phyloP scores from a whole-genome alignment of 2,888 invertebrate genomes.

The Arctia plantaginis region DNA sequence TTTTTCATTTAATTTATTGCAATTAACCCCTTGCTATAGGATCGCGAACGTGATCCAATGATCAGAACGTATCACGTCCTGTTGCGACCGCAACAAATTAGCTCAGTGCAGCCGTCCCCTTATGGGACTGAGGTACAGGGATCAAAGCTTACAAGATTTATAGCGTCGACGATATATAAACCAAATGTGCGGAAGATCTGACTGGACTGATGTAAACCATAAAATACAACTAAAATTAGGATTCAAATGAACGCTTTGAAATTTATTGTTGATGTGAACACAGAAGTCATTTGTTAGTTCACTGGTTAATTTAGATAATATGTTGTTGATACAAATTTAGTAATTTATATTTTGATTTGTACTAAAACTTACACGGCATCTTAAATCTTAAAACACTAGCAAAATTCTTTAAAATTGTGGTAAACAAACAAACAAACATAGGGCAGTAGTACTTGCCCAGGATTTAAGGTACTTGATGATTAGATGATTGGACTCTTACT shows the following conservation, averaged over 20 bases:
- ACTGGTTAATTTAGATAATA: conserved; percentile 1
- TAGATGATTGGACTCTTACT: too few species aligned
- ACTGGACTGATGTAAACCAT: conserved; percentile 64
- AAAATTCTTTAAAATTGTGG: not conserved
- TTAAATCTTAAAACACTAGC: not conserved
- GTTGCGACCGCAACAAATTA: conserved; percentile 6
- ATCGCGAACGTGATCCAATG: not conserved
- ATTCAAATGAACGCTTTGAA: conserved; percentile 47
- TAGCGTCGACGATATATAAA: conserved; percentile 65
- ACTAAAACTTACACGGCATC: not conserved
- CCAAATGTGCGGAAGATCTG: conserved; percentile 69
- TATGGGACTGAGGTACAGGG: conserved; percentile 31
- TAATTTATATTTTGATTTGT: not conserved
- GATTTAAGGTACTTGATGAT: too few species aligned
- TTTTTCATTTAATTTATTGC: not conserved
- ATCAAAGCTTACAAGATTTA: conserved; percentile 73
- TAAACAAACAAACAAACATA: too few species aligned
- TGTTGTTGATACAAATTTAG: not conserved
- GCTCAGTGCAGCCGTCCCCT: conserved; percentile 13
- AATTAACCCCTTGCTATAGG: not conserved
- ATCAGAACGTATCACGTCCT: not conserved
- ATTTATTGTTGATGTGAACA: conserved; percentile 36
- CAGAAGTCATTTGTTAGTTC: conserved; percentile 41
- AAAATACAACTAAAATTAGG: conserved; percentile 56
- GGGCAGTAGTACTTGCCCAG: too few species aligned